These are phyloP conservation scores for Melanogrammus aeglefinus DNA, from an alignment of 2,797 vertebrate genomes.

Conservation along the genomic window DNA sequence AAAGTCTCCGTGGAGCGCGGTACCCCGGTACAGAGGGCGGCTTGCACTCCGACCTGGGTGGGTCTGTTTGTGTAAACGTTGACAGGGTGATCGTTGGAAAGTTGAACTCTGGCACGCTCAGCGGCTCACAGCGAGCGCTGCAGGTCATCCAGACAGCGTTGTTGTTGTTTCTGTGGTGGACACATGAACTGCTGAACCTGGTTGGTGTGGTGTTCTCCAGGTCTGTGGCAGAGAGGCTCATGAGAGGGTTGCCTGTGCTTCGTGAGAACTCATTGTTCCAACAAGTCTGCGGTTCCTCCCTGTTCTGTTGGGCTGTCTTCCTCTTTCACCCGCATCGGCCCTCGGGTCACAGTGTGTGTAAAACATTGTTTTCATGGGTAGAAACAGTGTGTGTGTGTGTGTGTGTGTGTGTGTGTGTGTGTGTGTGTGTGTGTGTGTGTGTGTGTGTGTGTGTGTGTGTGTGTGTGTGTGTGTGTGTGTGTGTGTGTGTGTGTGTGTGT, in stretches of 20 bases:
- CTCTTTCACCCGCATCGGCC: conserved; percentile 49
- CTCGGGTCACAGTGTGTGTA: conserved; percentile 31
- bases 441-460: conserved; percentile 34
- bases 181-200: conserved; percentile 54
- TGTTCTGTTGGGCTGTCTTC: conserved; percentile 51
- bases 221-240: conserved; percentile 54
- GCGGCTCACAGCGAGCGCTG: not conserved
- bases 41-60: conserved; percentile 2
- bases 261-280: conserved; percentile 56
- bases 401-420: conserved; percentile 34
- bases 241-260: conserved; percentile 32
- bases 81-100: not conserved
- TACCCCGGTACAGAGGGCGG: conserved; percentile 15
- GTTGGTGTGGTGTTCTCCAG: conserved; percentile 51
- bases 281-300: conserved; percentile 57
- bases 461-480: conserved; percentile 30
- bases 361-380: conserved; percentile 14
- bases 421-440: conserved; percentile 30
- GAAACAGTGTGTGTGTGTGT: conserved; percentile 20
- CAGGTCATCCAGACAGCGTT: not conserved
- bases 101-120: not conserved
- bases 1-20: conserved; percentile 35
- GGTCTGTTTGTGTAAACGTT: no score
- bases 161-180: conserved; percentile 34
- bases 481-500: conserved; percentile 34